Evolutionary conservation across 2,797 vertebrate species (phyloP), one percentile per base, ranked within the genome.

Genomic region (Hippoglossus hippoglossus): DNA sequence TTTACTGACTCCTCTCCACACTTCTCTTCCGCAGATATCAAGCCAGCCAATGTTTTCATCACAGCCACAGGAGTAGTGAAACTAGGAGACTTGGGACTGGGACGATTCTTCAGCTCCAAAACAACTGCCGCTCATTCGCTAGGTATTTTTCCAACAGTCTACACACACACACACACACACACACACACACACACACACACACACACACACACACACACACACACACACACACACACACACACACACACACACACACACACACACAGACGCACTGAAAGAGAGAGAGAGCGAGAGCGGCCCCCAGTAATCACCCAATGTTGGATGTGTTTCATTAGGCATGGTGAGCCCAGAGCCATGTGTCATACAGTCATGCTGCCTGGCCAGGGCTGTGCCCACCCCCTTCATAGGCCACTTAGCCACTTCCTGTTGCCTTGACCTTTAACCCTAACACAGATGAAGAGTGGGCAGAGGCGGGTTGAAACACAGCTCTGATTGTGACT

Each of bases 1-100:
- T 49, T 28, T 28, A 51, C 62, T 52, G 49, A 56, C 54, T 50
- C 62, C 34, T 53, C 67, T 71, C 25, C 47, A 21, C 9, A 22
- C n/a, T 63, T 71, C 61, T 71, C 80, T 21, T 84, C 65, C 79
- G 11, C 89, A 99, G 97, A 99, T 85, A 99, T 99, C 90, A 99
- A 99, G 75, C 98, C 97, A 55, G 98, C 97, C 57, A 99, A 99
- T 63, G 98, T 99, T 81, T 99, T 99, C 95, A 99, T 99, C 91
- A 99, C 97, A 77, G 98, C 98, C 78, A 98, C 96, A 46, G 98
- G 98, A 68, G 97, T 98, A 88, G 98, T 99, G 75, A 99, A 99
- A 90, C 95, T 99, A 74, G 98, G 98, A 84, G 98, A 99, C 81
- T 94, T 99, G 73, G 98, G 98, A 18, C 91, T 99, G 80, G 98